Evolutionary conservation across 2,797 vertebrate species (phyloP).

Genomic region (Lutjanus argentimaculatus): DNA sequence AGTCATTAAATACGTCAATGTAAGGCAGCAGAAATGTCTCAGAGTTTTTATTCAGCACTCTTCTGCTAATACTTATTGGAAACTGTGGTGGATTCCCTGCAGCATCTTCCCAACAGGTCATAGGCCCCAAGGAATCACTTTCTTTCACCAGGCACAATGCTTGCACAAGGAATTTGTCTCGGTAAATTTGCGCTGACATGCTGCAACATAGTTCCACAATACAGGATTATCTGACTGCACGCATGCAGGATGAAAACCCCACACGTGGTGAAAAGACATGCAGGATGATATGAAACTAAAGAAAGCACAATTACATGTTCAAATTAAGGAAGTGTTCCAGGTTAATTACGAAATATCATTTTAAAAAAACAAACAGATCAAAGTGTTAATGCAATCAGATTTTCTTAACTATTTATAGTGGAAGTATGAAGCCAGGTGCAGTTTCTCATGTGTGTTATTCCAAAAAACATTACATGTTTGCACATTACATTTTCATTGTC

Average conservation of each 20-base stretch:
- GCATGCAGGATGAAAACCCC: conserved; percentile 32
- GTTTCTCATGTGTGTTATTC: background rate
- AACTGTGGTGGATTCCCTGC: conserved; percentile 23
- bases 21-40: conserved; percentile 4
- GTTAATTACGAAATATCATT: background rate
- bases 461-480: background rate
- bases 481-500: background rate
- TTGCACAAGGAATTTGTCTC: conserved; percentile 68
- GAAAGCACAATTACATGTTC: background rate
- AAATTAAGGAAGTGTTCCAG: background rate
- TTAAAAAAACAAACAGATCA: background rate
- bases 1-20: conserved; percentile 19
- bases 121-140: conserved; percentile 29
- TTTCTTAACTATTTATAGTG: background rate
- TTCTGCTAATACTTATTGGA: conserved; percentile 18
- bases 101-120: conserved; percentile 38
- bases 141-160: conserved; percentile 50
- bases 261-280: conserved; percentile 32
- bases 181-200: conserved; percentile 61
- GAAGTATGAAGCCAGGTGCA: background rate
- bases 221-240: conserved; percentile 60
- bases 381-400: background rate
- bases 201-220: conserved; percentile 61
- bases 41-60: background rate
- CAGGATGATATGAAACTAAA: conserved; percentile 20